Evolutionary conservation across 2,797 vertebrate species (phyloP).

Genomic region (Potorous gilbertii): DNA sequence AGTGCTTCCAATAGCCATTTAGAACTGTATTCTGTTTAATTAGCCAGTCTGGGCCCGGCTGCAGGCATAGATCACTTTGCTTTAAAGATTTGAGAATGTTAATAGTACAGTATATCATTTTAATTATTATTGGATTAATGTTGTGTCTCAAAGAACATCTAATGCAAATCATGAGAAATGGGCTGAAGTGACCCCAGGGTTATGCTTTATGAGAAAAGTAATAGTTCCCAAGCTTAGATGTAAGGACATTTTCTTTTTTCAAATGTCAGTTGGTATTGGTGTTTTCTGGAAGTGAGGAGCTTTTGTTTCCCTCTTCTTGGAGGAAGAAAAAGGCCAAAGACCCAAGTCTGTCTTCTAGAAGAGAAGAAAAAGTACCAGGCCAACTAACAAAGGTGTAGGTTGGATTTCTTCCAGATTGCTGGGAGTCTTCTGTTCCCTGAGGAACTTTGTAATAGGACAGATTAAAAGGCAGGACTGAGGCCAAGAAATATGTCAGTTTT

Average conservation of each 20-base stretch:
- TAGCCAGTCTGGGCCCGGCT: conserved; percentile 82
- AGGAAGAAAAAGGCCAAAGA: conserved; percentile 62
- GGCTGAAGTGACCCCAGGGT: conserved; percentile 83
- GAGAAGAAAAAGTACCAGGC: conserved; percentile 59
- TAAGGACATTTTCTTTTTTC: conserved; percentile 79
- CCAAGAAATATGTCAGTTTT: conserved; percentile 44
- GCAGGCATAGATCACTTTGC: conserved; percentile 83
- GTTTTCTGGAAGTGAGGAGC: conserved; percentile 69
- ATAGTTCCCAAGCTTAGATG: conserved; percentile 79
- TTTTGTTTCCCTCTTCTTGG: conserved; percentile 70
- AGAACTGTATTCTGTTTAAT: conserved; percentile 84
- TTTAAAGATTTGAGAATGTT: conserved; percentile 88
- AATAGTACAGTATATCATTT: conserved; percentile 87
- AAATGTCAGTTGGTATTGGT: conserved; percentile 79
- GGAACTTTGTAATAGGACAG: not conserved
- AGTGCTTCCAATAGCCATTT: conserved; percentile 84
- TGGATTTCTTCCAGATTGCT: fast-evolving
- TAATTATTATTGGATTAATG: conserved; percentile 87
- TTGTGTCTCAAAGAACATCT: conserved; percentile 83
- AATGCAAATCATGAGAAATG: conserved; percentile 83
- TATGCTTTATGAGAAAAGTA: conserved; percentile 81
- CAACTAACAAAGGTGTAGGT: not conserved
- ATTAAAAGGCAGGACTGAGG: conserved; percentile 7
- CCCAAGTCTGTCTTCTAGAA: conserved; percentile 11
- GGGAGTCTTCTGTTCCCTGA: not conserved